phyloP scores from a whole-genome alignment of 2,113 vertebrate species.

The Pangasianodon hypophthalmus region DNA sequence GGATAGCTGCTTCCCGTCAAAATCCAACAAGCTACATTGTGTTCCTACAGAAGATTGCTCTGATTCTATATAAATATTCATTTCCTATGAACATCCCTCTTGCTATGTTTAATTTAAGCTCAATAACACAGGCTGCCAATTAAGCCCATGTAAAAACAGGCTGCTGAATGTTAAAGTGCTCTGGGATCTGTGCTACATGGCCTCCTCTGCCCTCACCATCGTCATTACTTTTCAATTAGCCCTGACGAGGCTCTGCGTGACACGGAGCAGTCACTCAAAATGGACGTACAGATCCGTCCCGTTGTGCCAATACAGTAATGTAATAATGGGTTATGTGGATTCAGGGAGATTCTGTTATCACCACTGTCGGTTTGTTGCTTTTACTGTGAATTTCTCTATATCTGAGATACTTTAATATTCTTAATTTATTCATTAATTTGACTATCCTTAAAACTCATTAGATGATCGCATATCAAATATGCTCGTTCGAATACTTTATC shows the following conservation, averaged over 20 bases:
- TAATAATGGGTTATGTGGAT: slow-evolving; percentile 53
- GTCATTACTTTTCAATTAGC: slow-evolving; percentile 51
- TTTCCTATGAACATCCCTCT: slow-evolving; percentile 51
- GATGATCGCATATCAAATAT: not conserved
- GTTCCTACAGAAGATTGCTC: slow-evolving; percentile 36
- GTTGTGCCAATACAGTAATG: slow-evolving; percentile 20
- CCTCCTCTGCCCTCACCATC: slow-evolving; percentile 46
- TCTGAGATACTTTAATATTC: not conserved
- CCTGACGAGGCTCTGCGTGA: slow-evolving; percentile 49
- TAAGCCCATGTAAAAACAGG: slow-evolving; percentile 48
- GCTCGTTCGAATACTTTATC: not conserved
- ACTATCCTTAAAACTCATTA: not conserved
- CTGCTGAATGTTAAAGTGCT: slow-evolving; percentile 55
- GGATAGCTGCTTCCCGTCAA: not conserved
- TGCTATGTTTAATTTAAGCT: slow-evolving; percentile 58
- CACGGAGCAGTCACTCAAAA: slow-evolving; percentile 49
- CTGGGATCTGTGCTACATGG: slow-evolving; percentile 50
- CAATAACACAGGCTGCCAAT: slow-evolving; percentile 57
- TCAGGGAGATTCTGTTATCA: too few relatives aligned
- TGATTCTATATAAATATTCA: slow-evolving; percentile 40
- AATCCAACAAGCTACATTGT: slow-evolving; percentile 35
- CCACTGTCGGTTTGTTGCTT: not conserved
- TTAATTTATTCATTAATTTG: not conserved
- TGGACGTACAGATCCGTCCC: slow-evolving; percentile 17
- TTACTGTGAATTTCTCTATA: not conserved